Evolutionary conservation across 2,113 vertebrate genomes (phyloP).

Genomic region (Ibidorhyncha struthersii): DNA sequence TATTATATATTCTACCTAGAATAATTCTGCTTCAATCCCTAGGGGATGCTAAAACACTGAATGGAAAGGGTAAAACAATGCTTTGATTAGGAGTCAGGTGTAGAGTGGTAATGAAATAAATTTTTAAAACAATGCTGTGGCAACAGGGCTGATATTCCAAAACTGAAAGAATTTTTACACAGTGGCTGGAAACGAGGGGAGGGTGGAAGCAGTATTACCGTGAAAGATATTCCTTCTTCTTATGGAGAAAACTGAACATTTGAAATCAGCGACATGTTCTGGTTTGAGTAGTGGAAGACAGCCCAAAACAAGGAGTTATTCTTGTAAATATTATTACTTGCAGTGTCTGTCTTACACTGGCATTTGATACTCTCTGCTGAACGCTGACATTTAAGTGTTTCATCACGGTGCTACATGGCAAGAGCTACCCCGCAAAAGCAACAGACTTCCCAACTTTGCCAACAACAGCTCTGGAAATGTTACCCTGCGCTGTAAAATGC

Average conservation of each 20-base stretch:
- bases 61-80: background rate
- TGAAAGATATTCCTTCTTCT: background rate
- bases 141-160: background rate
- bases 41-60: background rate
- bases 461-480: background rate
- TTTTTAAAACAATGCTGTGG: background rate
- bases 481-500: background rate
- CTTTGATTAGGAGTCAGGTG: background rate
- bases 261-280: background rate
- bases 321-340: background rate
- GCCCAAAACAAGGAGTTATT: background rate
- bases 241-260: background rate
- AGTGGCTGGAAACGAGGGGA: background rate
- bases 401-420: accelerated
- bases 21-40: background rate
- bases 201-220: background rate
- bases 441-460: background rate
- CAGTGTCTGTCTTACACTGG: background rate
- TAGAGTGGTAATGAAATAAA: background rate
- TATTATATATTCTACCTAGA: background rate
- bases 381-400: accelerated
- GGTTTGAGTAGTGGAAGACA: background rate
- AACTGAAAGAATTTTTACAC: background rate
- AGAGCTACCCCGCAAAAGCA: too few relatives aligned
- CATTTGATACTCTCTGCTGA: background rate